These are phyloP conservation scores for Apocrypta bakeri DNA, from an alignment of 1,140 invertebrate genomes.

Conservation along the genomic window DNA sequence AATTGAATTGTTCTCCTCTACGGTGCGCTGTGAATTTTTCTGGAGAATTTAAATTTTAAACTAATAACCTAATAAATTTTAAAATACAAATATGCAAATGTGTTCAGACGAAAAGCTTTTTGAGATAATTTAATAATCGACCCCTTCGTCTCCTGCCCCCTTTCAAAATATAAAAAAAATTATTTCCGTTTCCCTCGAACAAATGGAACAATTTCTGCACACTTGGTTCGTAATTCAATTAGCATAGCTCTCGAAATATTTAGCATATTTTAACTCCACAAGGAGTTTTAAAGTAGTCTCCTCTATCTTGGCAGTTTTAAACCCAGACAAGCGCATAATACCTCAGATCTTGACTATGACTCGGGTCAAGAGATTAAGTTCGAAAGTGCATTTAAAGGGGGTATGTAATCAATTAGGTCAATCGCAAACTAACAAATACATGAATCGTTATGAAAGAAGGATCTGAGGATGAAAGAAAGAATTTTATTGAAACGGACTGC, in stretches of 20 bases:
- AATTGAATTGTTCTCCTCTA: too few species aligned
- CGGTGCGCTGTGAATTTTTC: too few species aligned
- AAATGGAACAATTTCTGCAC: too few species aligned
- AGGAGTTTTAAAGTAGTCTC: not conserved
- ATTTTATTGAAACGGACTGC: not conserved
- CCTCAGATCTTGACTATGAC: not conserved
- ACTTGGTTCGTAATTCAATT: not conserved
- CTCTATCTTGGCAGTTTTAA: not conserved
- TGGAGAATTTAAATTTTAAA: too few species aligned
- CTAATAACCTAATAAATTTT: not conserved
- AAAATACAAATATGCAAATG: not conserved
- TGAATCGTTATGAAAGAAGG: not conserved
- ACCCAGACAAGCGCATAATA: not conserved
- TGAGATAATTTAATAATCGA: not conserved
- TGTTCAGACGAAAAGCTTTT: not conserved
- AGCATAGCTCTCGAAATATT: conserved; percentile 9
- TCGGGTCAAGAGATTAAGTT: not conserved
- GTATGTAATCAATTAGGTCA: not conserved
- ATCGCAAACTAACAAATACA: not conserved
- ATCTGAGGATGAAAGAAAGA: not conserved
- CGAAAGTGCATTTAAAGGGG: not conserved
- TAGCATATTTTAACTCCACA: not conserved
- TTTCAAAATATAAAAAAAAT: too few species aligned
- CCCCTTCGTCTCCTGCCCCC: not conserved
- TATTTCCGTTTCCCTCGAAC: not conserved